Evolutionary conservation across 30 jellyfish, hydroid and myxozoan genomes (phyloP).

Genomic region (Aurelia coerulea): DNA sequence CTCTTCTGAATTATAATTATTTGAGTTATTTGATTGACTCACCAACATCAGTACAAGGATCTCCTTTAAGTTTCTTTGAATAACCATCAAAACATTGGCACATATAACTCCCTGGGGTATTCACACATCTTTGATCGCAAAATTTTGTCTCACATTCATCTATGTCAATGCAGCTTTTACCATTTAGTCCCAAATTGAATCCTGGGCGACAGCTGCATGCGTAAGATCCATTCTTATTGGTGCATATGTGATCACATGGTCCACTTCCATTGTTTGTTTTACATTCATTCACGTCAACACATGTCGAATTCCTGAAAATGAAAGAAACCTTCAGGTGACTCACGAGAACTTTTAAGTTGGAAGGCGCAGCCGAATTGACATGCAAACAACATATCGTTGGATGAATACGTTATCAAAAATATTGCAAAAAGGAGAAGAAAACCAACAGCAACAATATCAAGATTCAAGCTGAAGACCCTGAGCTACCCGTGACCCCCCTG

Average conservation of each 20-base stretch:
- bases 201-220: conserved; percentile 46
- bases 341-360: not conserved
- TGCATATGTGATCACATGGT: conserved; percentile 54
- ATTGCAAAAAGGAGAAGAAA: not conserved
- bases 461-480: too few relatives aligned
- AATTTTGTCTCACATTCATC: conserved; percentile 27
- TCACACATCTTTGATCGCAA: conserved; percentile 33
- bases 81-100: conserved; percentile 46
- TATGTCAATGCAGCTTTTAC: conserved; percentile 22
- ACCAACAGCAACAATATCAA: not conserved
- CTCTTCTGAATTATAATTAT: too few relatives aligned
- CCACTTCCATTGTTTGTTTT: conserved; percentile 47
- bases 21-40: not conserved
- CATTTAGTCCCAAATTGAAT: conserved; percentile 1
- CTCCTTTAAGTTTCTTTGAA: not conserved
- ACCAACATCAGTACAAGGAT: conserved; percentile 45
- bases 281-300: conserved; percentile 58
- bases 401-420: too few relatives aligned
- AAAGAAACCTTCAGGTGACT: not conserved
- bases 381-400: not conserved
- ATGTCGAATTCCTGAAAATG: conserved; percentile 39
- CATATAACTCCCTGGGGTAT: conserved; percentile 36
- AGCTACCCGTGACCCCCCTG: too few relatives aligned
- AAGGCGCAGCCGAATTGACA: not conserved
- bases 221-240: conserved; percentile 31